phyloP scores from a whole-genome alignment of 2,888 invertebrate genomes.

The Craniophora ligustri region DNA sequence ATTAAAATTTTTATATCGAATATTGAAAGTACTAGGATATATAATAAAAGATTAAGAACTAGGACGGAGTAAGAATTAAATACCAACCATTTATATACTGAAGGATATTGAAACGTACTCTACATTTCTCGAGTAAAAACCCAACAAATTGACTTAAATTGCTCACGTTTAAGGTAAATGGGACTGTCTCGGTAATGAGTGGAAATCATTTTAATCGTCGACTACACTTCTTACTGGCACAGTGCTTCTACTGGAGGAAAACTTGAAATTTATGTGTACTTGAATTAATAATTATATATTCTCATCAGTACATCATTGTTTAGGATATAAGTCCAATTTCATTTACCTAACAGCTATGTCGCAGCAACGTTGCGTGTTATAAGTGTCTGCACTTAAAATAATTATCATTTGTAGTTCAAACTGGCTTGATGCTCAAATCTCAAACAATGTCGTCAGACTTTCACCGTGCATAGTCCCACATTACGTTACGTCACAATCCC shows the following conservation, averaged over 20 bases:
- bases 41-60: too few species aligned
- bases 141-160: constrained; percentile 44
- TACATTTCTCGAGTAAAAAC: constrained; percentile 47
- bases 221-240: constrained; percentile 29
- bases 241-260: constrained; percentile 2
- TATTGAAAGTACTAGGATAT: neutral
- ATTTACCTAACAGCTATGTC: constrained; percentile 18
- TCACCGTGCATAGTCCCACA: constrained; percentile 67
- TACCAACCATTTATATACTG: neutral
- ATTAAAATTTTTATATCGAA: neutral
- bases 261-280: constrained; percentile 8
- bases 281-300: neutral
- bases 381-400: constrained; percentile 26
- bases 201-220: constrained; percentile 54
- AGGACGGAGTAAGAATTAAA: neutral
- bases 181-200: constrained; percentile 53
- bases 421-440: constrained; percentile 27
- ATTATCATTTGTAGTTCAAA: constrained; percentile 43
- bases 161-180: constrained; percentile 62
- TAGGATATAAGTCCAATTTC: neutral
- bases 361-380: constrained; percentile 8
- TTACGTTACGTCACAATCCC: constrained; percentile 62
- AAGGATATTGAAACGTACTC: constrained; percentile 35
- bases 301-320: constrained; percentile 1
- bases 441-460: constrained; percentile 69